phyloP scores from a whole-genome alignment of 2,888 invertebrate species.

The Byasa hedistus region DNA sequence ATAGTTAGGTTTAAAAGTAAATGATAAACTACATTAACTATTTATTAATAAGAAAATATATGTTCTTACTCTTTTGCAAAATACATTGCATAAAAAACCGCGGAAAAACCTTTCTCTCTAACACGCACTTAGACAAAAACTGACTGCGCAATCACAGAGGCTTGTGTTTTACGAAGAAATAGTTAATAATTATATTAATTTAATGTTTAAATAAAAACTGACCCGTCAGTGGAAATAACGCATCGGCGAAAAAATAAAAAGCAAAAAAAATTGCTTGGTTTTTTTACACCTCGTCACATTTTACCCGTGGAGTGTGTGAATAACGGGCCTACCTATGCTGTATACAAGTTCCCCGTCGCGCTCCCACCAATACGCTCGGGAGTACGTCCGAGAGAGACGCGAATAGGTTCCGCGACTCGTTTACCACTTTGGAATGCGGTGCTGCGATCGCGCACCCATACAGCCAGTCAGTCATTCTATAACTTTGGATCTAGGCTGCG shows the following conservation, averaged over 20 bases:
- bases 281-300: constrained; percentile 51
- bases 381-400: constrained; percentile 51
- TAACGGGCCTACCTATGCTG: constrained; percentile 67
- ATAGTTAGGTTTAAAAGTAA: no score
- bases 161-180: no score
- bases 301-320: constrained; percentile 60
- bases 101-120: no score
- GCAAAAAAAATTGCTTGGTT: constrained; percentile 38
- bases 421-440: constrained; percentile 72
- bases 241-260: neutral
- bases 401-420: constrained; percentile 55
- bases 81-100: no score
- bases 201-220: no score
- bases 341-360: constrained; percentile 43
- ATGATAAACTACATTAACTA: no score
- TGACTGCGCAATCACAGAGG: no score
- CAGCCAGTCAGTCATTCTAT: constrained; percentile 65
- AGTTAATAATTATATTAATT: no score
- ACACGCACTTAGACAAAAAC: no score
- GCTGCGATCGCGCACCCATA: constrained; percentile 67
- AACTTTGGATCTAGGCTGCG: constrained; percentile 57
- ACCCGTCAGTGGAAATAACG: neutral
- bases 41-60: no score
- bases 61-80: no score
- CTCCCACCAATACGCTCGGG: constrained; percentile 35